Base-by-base conservation (phyloP, 2,113 vertebrate genomes). In the Ailuropoda melanoleuca region DNA sequence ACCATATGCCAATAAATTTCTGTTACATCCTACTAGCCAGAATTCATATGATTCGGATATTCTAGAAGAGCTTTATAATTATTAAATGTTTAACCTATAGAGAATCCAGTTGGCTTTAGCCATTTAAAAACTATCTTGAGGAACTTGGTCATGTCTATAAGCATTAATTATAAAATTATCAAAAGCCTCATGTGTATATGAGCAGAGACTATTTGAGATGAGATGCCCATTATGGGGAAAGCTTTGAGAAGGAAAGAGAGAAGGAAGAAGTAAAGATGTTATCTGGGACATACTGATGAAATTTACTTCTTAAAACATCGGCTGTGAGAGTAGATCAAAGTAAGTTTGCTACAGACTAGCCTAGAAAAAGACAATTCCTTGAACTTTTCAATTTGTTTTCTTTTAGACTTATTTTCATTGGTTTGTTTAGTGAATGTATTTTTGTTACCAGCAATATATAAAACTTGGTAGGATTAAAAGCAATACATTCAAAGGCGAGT, bases 381-480 rank as follows among this genome's bases (percentile, higher is more conserved):
- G 56, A 60, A 72, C 62, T 66, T 95, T 86, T 66, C 1, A 58
- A 48, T 80, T 64, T 15, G 19, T 31, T 92, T 58, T 84, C 62
- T 88, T 68, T 72, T 70, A 84, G 88, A 34, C 4, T 77, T 87
- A 62, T 82, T 90, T 95, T 53, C 53, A 70, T 86, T 87, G 56
- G 4, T 56, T 56, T 96, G 31, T 62, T 88, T 4, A 64, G 21
- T 82, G 56, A 88, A 46, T 94, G 53, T 90, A n/a, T 96, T 94
- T 97, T 85, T 82, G 77, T 96, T 93, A 83, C 64, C 17, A 87
- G 60, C 56, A 95, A 19, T 24, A 24, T 39, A 53, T 93, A 66
- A 97, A 82, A 95, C 56, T 56, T 48, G 74, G 8, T 81, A 29
- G 18, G 10, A 29, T 56, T 62, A 62, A 93, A 94, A 92, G 58